Evolutionary conservation across 2,113 vertebrate genomes (phyloP).

Genomic region (Melierax canorus): DNA sequence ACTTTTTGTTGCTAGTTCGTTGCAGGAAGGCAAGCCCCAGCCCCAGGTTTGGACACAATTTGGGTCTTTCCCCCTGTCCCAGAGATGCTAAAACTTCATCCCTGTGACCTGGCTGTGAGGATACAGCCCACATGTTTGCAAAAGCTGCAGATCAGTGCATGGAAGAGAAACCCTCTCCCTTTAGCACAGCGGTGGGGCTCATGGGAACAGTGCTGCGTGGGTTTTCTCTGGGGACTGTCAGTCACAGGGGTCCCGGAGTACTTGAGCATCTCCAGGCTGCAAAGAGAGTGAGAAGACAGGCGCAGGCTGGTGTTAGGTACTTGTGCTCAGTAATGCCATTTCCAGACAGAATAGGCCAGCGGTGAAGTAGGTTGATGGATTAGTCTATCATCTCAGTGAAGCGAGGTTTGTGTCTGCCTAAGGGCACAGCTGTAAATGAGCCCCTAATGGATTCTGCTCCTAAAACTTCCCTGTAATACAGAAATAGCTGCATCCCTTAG

Average conservation of each 20-base stretch:
- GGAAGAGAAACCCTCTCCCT: not conserved
- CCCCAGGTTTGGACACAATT: not conserved
- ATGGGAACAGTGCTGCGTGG: rapidly evolving
- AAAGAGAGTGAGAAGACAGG: not conserved
- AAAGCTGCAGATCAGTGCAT: not conserved
- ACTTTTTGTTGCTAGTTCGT: not conserved
- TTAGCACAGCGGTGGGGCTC: rapidly evolving
- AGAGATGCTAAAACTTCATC: not conserved
- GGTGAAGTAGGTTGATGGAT: conserved; percentile 51
- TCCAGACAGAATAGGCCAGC: not conserved
- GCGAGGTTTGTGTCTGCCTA: conserved; percentile 12
- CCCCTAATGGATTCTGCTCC: conserved; percentile 57
- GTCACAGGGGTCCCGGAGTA: not conserved
- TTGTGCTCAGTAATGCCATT: not conserved
- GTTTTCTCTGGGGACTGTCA: not conserved
- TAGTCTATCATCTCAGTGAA: conserved; percentile 31
- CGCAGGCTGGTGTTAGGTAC: not conserved
- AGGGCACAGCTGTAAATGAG: conserved; percentile 53
- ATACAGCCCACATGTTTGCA: not conserved
- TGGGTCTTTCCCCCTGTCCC: not conserved
- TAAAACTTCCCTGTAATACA: conserved; percentile 28
- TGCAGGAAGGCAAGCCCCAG: not conserved
- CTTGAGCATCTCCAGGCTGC: not conserved
- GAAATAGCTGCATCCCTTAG: conserved; percentile 37
- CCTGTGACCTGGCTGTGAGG: not conserved